Evolutionary conservation across 2,113 vertebrate species (phyloP).

Genomic region (Corythornis cristatus): DNA sequence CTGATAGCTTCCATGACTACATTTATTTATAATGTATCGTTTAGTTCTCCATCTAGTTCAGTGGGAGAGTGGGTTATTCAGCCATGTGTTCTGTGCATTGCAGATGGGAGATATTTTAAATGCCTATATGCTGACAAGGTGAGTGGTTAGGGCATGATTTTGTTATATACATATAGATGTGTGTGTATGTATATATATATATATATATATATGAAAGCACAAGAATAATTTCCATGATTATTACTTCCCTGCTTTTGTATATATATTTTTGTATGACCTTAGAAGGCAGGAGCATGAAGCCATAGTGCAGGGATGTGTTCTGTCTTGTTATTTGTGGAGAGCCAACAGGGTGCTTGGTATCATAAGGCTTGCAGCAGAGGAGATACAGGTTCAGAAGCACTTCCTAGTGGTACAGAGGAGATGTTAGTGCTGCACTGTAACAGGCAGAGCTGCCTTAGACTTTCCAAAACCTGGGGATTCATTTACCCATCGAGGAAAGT

Average conservation of each 20-base stretch:
- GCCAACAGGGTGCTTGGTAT: neutral
- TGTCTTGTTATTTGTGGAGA: neutral
- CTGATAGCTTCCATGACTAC: neutral
- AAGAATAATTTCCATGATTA: neutral
- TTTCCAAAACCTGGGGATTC: neutral
- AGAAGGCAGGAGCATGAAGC: slow-evolving; percentile 11
- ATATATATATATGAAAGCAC: neutral
- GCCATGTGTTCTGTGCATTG: neutral
- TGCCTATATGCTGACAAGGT: slow-evolving; percentile 17
- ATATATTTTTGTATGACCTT: neutral
- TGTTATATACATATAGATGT: neutral
- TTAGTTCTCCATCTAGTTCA: neutral
- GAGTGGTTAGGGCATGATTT: slow-evolving; percentile 51
- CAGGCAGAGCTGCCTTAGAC: neutral
- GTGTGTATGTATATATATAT: neutral
- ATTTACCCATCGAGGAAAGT: neutral
- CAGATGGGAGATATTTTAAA: slow-evolving; percentile 56
- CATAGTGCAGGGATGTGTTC: neutral
- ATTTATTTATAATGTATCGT: slow-evolving; percentile 11
- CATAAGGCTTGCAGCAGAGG: neutral
- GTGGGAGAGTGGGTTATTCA: slow-evolving; percentile 32
- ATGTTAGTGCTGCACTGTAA: neutral
- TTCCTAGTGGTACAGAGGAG: neutral
- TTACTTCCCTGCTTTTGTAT: neutral
- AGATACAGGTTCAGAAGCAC: neutral